Base-by-base conservation (phyloP, 1,140 invertebrate genomes). In the Hirudo medicinalis region DNA sequence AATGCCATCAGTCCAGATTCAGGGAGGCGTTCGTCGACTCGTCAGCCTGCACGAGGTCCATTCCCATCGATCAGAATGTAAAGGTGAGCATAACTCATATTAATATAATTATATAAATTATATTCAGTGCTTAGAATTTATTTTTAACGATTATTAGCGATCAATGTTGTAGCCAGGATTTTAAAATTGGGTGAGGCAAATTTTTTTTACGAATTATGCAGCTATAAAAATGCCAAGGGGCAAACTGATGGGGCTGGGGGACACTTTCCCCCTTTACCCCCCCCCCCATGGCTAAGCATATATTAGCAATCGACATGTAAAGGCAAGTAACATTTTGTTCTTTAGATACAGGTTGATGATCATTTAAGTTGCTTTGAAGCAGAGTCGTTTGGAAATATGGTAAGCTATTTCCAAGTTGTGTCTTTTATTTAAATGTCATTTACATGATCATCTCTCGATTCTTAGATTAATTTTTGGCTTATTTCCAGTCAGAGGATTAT, bases 401-500 rank as follows among this genome's bases (percentile, higher is more conserved):
- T 63, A 15, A 63, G 57, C 19, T n/a, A 63, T 9, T 49, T 49
- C 43, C 9, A 11, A 40, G 11, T 11, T 49, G 43, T 13, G 13
- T 17, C 43, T 49, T 49, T 49, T 1, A n/a, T 11, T 11, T 63
- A 13, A 13, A 13, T 63, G 15, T 22, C 17, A 22, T 63, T 19
- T 11, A 25, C 17, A 4, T 6, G 15, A 27, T 63, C 22, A 63
- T n/a, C 15, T 25, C 29, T 63, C 8, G 8, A 63, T 63, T 2
- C 4, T 63, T 63, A 60, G 4, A 13, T 15, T 63, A 11, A 63
- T 63, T 11, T 25, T 19, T 2, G 22, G 11, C 29, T 25, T 63
- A 63, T 11, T 63, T 63, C 19, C 19, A 63, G 57, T 63, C 57
- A 22, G 57, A 63, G 15, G 57, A 63, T 32, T 63, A 63, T n/a